Conservation (phyloP, 1,140 invertebrate genomes). For the Cotesia typhae region DNA sequence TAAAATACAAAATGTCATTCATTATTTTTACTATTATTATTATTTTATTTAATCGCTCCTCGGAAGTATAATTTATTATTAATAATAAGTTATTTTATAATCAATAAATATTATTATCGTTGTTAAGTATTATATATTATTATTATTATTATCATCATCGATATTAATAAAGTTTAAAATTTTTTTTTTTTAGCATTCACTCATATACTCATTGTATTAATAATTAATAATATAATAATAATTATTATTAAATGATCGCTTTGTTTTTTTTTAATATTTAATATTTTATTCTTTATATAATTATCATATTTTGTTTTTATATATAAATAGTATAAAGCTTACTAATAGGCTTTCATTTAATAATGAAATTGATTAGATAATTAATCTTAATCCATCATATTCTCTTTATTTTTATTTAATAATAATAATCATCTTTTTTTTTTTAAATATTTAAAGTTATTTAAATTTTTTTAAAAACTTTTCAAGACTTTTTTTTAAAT, state of each 20-base stretch:
- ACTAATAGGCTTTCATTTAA: constrained; percentile 56
- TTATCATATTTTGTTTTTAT: constrained; percentile 34
- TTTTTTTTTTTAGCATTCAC: constrained; percentile 31
- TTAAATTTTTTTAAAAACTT: constrained; percentile 17
- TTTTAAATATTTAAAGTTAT: constrained; percentile 20
- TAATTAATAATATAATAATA: neutral
- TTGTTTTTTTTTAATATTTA: neutral
- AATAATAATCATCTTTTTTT: too few species aligned
- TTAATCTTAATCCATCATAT: constrained; percentile 38
- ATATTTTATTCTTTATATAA: constrained; percentile 1
- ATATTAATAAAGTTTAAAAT: constrained; percentile 39
- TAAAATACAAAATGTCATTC: neutral
- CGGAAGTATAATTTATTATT: constrained; percentile 23
- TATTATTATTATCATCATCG: constrained; percentile 45
- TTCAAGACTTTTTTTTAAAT: too few species aligned
- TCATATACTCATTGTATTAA: constrained; percentile 28
- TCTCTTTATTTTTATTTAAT: constrained; percentile 34
- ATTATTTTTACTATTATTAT: constrained; percentile 16
- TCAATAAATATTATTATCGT: constrained; percentile 35
- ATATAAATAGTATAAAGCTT: constrained; percentile 58
- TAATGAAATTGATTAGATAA: constrained; percentile 50
- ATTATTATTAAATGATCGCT: constrained; percentile 9
- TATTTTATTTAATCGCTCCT: constrained; percentile 23
- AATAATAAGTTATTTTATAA: constrained; percentile 19
- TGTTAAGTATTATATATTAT: constrained; percentile 39